A percentile compares a stretch with the other conserved stretches of the same genome.
phyloP scores from a whole-genome alignment of 2,888 invertebrate species.

The Smittia sp. region DNA sequence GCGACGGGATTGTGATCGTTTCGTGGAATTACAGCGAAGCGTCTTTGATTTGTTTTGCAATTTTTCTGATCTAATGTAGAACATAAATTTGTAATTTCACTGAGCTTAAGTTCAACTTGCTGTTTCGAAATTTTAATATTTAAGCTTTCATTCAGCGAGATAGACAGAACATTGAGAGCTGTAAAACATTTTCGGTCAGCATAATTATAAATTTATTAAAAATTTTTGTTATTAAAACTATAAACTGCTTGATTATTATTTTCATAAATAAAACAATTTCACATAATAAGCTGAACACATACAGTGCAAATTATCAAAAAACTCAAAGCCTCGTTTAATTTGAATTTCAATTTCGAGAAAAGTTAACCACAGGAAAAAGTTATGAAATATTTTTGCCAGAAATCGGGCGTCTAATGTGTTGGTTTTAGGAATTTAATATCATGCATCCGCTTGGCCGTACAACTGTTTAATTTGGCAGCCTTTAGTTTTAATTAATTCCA shows the following conservation, averaged over 20 bases:
- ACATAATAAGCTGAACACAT: constrained; percentile 17
- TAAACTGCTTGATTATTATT: constrained; percentile 31
- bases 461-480: not conserved
- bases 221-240: not conserved
- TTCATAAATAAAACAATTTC: constrained; percentile 39
- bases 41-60: too few species aligned
- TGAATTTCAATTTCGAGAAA: constrained; percentile 36
- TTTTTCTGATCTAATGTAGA: too few species aligned
- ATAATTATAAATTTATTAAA: constrained; percentile 26
- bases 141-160: not conserved
- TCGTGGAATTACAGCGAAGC: too few species aligned
- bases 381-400: constrained; percentile 1
- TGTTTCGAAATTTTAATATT: not conserved
- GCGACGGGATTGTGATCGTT: too few species aligned
- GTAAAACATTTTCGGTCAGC: constrained; percentile 32
- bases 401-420: not conserved
- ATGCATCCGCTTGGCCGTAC: not conserved
- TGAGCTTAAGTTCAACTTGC: not conserved
- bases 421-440: not conserved
- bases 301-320: not conserved
- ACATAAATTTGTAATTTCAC: too few species aligned
- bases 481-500: constrained; percentile 14
- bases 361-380: constrained; percentile 17
- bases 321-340: constrained; percentile 4
- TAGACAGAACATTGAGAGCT: not conserved